Conservation (phyloP, 1,140 invertebrate genomes). For the Zaprionus capensis region DNA sequence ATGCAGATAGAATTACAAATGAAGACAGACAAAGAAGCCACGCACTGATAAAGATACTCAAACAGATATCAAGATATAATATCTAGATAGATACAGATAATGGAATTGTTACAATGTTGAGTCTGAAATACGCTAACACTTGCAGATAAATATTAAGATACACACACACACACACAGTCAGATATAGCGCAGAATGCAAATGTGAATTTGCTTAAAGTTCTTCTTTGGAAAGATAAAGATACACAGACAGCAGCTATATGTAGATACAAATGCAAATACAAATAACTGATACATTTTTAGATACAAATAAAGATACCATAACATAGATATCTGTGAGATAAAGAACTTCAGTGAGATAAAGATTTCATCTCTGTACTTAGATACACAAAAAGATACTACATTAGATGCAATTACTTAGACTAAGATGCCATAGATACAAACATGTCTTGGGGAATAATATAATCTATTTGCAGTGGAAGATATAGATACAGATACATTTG, state of each 20-base stretch:
- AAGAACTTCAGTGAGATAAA: neutral
- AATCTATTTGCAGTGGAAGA: no score
- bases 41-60: neutral
- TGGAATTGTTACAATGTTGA: no score
- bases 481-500: no score
- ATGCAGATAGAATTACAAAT: neutral
- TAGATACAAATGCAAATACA: neutral
- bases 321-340: neutral
- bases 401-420: neutral
- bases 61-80: neutral
- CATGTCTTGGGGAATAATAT: no score
- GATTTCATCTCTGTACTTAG: neutral
- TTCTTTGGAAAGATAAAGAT: neutral
- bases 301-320: neutral
- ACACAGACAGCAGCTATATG: neutral
- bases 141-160: neutral
- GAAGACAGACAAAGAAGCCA: neutral
- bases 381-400: neutral
- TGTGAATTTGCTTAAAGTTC: neutral
- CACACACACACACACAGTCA: neutral
- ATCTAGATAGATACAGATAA: neutral
- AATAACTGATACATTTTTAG: conserved; percentile 1
- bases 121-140: neutral
- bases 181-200: neutral
- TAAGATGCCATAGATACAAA: neutral